Percentiles rank a stretch among this genome's conserved stretches.
These are phyloP conservation scores for Myathropa florea DNA, from an alignment of 2,888 invertebrate species.

Conservation along the genomic window DNA sequence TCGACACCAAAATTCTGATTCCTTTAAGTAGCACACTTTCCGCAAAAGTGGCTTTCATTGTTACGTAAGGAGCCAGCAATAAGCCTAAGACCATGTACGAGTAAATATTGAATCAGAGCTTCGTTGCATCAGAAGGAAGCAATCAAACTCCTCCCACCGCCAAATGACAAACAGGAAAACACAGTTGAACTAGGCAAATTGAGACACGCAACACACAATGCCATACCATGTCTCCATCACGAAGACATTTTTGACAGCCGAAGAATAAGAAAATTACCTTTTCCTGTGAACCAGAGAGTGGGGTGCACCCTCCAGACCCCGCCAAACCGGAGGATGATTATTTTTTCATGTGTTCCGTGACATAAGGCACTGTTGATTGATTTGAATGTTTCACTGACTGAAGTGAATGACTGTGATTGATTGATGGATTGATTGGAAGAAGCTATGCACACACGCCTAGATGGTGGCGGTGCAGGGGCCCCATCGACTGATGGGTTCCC, in stretches of 20 bases:
- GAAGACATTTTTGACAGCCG: conserved; percentile 68
- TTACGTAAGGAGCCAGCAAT: background rate
- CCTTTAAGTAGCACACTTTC: too few relatives aligned
- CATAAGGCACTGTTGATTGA: conserved; percentile 74
- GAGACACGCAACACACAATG: conserved; percentile 63
- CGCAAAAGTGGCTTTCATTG: background rate
- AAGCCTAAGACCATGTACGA: background rate
- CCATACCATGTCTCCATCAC: conserved; percentile 38
- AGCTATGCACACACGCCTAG: conserved; percentile 32
- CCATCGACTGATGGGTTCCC: conserved; percentile 3
- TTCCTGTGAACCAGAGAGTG: conserved; percentile 28
- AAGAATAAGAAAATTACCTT: conserved; percentile 70
- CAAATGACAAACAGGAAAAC: conserved; percentile 15
- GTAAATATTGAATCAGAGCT: conserved; percentile 32
- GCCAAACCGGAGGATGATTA: conserved; percentile 35
- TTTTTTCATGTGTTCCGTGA: conserved; percentile 63
- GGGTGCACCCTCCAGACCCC: conserved; percentile 2
- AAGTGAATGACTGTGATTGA: conserved; percentile 65
- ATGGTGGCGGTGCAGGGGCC: background rate
- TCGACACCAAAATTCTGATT: background rate
- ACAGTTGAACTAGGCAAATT: conserved; percentile 30
- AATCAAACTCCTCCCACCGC: background rate
- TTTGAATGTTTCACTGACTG: conserved; percentile 78
- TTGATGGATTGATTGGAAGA: conserved; percentile 62
- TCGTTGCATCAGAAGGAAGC: background rate